Evolutionary conservation across 2,797 vertebrate genomes (phyloP), one percentile per base, ranked within the genome.

Genomic region (Tenualosa thibaudeaui): DNA sequence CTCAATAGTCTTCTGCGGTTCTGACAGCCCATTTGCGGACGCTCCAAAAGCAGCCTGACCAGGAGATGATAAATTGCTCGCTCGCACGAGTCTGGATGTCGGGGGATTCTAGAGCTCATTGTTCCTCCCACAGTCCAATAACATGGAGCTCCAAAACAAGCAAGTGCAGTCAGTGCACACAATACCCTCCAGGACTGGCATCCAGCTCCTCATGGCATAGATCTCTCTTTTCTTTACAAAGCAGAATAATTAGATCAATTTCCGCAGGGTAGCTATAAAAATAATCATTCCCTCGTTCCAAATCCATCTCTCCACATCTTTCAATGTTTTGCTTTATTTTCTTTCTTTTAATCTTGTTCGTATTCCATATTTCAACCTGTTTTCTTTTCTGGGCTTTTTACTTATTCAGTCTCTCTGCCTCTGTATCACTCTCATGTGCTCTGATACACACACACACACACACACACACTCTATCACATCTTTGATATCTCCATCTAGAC

Each of bases 401-500:
- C 19, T 56, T 22, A 56, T 56, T 62, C n/a, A 2, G 7, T 62
- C 58, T 62, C n/a, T 60, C 58, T 62, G 0, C 0, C 56, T 58
- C 19, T 58, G 17, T 19, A 0, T 58, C 56, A 22, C 22, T n/a
- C 22, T n/a, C 56, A 3, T 0, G 3, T 17, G 4, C 53, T 22
- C 54, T 58, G 1, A 56, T 3, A 4, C 46, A 5, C 46, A 5
- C 46, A 49, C 46, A 49, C 46, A 49, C 46, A 49, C 53, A 13
- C 13, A 15, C 53, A 13, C 12, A 54, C 53, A 13, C 58, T 22
- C 56, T 58, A 1, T 10, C 85, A 62, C 88, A 71, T 85, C 83
- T 54, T 62, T 58, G 51, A 31, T 1, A 31, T 31, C 31, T 31
- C 31, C 31, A 31, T 31, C 31, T 31, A 31, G 31, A 31, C 31